phyloP scores from a whole-genome alignment of 2,797 vertebrate genomes.

The Myripristis murdjan region DNA sequence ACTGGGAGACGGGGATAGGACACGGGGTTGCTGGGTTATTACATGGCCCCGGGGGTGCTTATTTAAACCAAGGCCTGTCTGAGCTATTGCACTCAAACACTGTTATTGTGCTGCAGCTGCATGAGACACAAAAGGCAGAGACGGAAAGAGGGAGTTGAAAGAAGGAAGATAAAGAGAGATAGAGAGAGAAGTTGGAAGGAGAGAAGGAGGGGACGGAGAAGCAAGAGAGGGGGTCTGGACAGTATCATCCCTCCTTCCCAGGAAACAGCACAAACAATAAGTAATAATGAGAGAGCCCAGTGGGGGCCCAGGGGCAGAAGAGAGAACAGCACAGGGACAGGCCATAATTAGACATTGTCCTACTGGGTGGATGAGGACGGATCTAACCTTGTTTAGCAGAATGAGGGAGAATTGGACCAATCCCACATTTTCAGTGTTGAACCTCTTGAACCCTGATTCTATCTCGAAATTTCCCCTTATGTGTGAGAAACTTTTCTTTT shows the following conservation, averaged over 20 bases:
- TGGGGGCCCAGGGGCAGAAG: slow-evolving; percentile 39
- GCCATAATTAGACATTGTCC: slow-evolving; percentile 60
- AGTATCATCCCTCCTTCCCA: slow-evolving; percentile 71
- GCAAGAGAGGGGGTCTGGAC: slow-evolving; percentile 58
- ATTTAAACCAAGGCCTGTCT: slow-evolving; percentile 84
- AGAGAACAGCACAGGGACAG: slow-evolving; percentile 44
- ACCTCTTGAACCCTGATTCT: too few species aligned
- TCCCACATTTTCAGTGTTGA: slow-evolving; percentile 23
- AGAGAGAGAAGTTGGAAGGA: slow-evolving; percentile 36
- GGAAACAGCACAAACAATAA: slow-evolving; percentile 76
- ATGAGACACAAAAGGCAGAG: slow-evolving; percentile 69
- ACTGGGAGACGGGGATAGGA: slow-evolving; percentile 64
- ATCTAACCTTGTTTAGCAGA: slow-evolving; percentile 6
- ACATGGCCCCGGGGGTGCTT: slow-evolving; percentile 77
- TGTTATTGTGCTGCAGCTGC: slow-evolving; percentile 83
- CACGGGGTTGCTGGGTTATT: slow-evolving; percentile 75
- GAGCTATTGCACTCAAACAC: slow-evolving; percentile 78
- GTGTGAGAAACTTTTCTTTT: too few species aligned
- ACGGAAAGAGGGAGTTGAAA: not conserved
- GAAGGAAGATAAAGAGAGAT: not conserved
- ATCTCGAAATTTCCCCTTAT: too few species aligned
- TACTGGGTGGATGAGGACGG: slow-evolving; percentile 22
- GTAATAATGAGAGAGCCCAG: slow-evolving; percentile 59
- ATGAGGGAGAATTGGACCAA: slow-evolving; percentile 13
- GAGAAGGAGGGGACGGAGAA: slow-evolving; percentile 29